A percentile compares a stretch with the other conserved stretches of the same genome.
phyloP scores from a whole-genome alignment of 2,888 invertebrate species.

The Ceriagrion tenellum region DNA sequence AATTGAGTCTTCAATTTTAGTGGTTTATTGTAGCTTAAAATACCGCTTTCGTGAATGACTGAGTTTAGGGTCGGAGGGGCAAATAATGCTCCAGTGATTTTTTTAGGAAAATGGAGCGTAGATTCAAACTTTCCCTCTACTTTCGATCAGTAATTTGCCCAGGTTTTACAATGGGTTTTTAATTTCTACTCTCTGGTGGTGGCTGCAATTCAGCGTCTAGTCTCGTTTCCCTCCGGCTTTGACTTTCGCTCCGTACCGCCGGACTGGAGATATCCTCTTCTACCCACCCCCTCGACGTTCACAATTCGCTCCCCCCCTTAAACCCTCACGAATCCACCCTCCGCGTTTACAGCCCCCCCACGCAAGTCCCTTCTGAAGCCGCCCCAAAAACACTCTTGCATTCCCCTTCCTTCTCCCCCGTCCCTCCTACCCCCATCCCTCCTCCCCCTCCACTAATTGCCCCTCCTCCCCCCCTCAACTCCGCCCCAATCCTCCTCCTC shows the following conservation, averaged over 20 bases:
- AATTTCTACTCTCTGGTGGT: neutral
- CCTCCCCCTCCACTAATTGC: neutral
- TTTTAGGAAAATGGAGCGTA: neutral
- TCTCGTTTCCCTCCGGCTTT: neutral
- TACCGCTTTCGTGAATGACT: no score
- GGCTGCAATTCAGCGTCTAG: neutral
- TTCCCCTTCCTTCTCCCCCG: neutral
- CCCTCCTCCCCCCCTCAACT: neutral
- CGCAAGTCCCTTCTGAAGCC: no score
- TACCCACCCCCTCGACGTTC: neutral
- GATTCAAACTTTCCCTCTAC: neutral
- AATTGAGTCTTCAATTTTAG: no score
- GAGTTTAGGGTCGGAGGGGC: no score
- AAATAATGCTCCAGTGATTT: neutral
- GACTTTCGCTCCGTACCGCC: neutral
- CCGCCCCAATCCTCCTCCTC: neutral
- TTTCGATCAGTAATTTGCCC: neutral
- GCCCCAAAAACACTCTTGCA: neutral
- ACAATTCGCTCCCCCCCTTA: neutral
- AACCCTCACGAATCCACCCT: neutral
- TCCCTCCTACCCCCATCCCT: neutral
- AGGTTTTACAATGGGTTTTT: neutral
- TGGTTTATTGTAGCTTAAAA: no score
- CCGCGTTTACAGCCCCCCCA: no score
- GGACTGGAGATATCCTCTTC: neutral